Base-by-base conservation (phyloP, 2,888 invertebrate species). In the Anthophora plumipes region DNA sequence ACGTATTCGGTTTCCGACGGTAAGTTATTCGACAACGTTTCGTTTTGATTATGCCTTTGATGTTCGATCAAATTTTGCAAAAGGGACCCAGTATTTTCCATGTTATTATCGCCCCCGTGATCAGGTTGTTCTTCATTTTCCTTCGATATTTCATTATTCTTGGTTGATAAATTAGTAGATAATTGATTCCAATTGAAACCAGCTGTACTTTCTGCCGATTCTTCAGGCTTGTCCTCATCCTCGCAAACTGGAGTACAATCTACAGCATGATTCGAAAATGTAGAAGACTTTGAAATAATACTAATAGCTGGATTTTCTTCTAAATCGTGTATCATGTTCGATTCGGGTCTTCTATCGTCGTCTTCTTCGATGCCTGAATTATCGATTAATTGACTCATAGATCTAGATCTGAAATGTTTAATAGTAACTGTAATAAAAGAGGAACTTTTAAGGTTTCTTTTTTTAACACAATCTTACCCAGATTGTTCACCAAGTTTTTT, bases 1-100 rank as follows among this genome's bases (percentile, higher is more conserved):
- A 96, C 95, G 87, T 95, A 96, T 92, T 96, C 96, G 78, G 95
- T 95, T 77, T 93, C 93, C 7, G 89, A 68, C 5, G 89, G 90
- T 17, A 85, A 69, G 61, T 76, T 88, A 41, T 84, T 89, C 4
- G 91, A 88, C 31, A 91, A 60, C 1, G 86, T 85, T 41, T 92
- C 91, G 22, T 82, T 90, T 69, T 90, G 89, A 84, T 87, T 89
- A 12, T 89, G 88, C 25, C 91, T 88, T 25, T 92, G 91, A 76
- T 92, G 92, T 14, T 93, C 93, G 11, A 92, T 89, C n/a, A 93
- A 92, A 67, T 91, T 93, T 70, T 93, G 93, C 1, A 93, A 80
- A 7, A 93, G 82, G 3, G 91, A 91, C 0, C 90, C 91, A 50
- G 91, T 83, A 31, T 70, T 88, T n/a, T 91, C 92, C 7, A 84